These are phyloP conservation scores for Alouatta palliata DNA, from an alignment of 2,113 vertebrate species.

Conservation along the genomic window DNA sequence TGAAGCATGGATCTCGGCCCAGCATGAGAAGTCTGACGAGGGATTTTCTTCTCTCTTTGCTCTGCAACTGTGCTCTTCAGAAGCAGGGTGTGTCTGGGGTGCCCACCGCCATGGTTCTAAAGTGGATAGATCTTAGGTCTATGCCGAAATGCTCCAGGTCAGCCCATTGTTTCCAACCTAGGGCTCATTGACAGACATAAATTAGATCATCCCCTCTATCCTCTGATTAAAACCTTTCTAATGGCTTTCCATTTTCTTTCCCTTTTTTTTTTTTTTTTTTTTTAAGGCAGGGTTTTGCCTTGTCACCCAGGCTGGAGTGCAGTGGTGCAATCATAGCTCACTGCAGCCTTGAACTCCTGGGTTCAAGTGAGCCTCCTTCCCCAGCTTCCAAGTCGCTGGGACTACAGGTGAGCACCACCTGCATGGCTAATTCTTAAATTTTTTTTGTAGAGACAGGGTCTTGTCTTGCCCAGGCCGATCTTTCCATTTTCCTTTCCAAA, in stretches of 20 bases:
- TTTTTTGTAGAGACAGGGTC: no score
- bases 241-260: background rate
- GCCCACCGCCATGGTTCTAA: accelerated
- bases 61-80: background rate
- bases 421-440: no score
- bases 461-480: no score
- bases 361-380: no score
- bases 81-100: background rate
- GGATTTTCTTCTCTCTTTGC: background rate
- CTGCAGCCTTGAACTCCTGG: no score
- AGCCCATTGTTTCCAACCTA: background rate
- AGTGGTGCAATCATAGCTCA: no score
- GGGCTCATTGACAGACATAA: background rate
- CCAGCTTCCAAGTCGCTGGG: no score
- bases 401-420: no score
- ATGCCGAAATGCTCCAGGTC: no score
- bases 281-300: no score
- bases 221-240: background rate
- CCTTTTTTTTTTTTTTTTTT: no score
- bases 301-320: no score
- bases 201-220: background rate
- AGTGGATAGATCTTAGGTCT: background rate
- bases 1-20: background rate
- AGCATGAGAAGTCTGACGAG: accelerated
- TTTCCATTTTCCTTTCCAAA: background rate